Base-by-base conservation (phyloP, 2,888 invertebrate species). In the Laspeyria flexula region DNA sequence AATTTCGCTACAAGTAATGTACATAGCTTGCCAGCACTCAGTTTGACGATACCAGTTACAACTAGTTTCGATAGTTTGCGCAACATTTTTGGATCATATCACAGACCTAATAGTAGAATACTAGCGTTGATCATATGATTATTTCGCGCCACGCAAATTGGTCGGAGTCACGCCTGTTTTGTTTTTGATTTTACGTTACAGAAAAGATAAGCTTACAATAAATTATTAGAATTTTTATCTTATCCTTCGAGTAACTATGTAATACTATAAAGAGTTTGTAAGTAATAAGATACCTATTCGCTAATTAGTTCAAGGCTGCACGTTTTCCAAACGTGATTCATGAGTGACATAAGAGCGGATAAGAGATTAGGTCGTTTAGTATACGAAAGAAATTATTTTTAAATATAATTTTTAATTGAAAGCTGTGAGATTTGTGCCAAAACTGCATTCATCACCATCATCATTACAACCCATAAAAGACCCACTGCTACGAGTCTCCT, bases 1-100 rank as follows among this genome's bases (percentile, higher is more conserved):
- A 43, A 47, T 51, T 55, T 57, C 41, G 43, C 37, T 44, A 34
- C 34, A 25, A 46, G 23, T 39, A 33, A 18, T 45, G 37, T 15
- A 21, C 11, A 30, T 39, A 42, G n/a, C 40, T 35, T 35, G 16
- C 41, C 40, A 18, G 37, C 42, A 2, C 18, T 41, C 41, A 47
- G 43, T 54, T 55, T 39, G 39, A 13, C 23, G 13, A 33, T 34
- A 31, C 37, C 10, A 34, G 51, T 43, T 59, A 10, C 39, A 48
- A 46, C 38, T 41, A 7, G 48, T 23, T 43, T 53, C 4, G 15
- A 37, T 46, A 37, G 34, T 53, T n/a, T n/a, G 46, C 29, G 37
- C 27, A 55, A 45, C 11, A 30, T 13, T 23, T 38, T 40, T n/a
- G n/a, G 49, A 25, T 53, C 23, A 41, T 18, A 35, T n/a, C n/a